Conservation (phyloP, 2,888 invertebrate genomes). For the Parnassius glacialis region DNA sequence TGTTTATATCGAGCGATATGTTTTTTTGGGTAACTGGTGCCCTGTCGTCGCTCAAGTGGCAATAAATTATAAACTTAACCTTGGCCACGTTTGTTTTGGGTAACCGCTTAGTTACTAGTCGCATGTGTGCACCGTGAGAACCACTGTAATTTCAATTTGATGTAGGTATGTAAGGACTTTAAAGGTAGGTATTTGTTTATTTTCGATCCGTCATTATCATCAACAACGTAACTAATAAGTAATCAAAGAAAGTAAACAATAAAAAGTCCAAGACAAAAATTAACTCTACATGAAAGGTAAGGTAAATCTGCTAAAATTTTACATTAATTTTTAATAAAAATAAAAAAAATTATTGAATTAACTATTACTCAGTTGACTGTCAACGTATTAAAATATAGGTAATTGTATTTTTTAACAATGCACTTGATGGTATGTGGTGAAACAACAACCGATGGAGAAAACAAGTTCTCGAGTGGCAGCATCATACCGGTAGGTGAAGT, state of each 20-base stretch:
- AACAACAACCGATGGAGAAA: no score
- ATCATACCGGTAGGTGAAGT: no score
- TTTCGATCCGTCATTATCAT: slow-evolving; percentile 13
- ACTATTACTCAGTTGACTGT: no score
- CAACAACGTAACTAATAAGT: not conserved
- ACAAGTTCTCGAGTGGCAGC: no score
- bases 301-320: no score
- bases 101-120: slow-evolving; percentile 54
- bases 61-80: slow-evolving; percentile 77
- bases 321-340: no score
- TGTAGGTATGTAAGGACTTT: slow-evolving; percentile 39
- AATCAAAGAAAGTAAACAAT: not conserved
- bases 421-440: no score
- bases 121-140: slow-evolving; percentile 74
- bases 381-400: no score
- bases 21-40: slow-evolving; percentile 52
- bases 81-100: slow-evolving; percentile 72
- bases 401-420: no score
- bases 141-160: slow-evolving; percentile 36
- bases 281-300: no score
- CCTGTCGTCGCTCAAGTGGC: slow-evolving; percentile 69
- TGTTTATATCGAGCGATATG: slow-evolving; percentile 61
- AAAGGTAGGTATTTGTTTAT: slow-evolving; percentile 25
- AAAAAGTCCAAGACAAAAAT: not conserved
- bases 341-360: no score